Evolutionary conservation across 2,888 invertebrate genomes (phyloP), one percentile per base, ranked within the genome.

Genomic region (Stramonita haemastoma): DNA sequence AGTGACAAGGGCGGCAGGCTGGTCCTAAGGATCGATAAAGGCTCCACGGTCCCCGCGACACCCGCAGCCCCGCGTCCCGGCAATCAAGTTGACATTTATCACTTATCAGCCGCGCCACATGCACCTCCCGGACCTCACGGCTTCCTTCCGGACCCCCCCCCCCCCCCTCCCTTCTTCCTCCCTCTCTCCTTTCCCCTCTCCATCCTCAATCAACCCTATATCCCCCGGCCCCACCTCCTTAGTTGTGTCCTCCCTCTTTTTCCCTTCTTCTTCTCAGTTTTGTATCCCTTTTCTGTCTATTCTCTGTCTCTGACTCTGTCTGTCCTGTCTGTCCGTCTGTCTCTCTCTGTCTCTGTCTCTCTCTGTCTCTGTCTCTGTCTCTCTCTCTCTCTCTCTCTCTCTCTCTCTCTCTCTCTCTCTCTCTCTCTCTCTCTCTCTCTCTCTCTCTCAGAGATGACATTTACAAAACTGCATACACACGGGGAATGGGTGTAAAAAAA

Each of bases 81-180:
- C 86, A 86, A 86, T 86, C 86, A 86, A 86, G 86, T 60, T 86
- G 86, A 86, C 86, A 66, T 86, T 86, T 86, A 86, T 86, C 86
- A 86, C 86, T 86, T 86, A 86, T 86, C 86, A 86, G 66, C 86
- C 86, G 26, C 86, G 86, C 86, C 60, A 86, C 86, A 86, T 56
- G 86, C 86, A 66, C 86, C 86, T 86, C 86, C 57, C 86, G 60
- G 86, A 86, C 56, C 86, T 86, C 86, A 86, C 86, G 19, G 86
- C 86, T 86, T 86, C 86, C 86, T 86, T 86, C 86, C 86, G 86
- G 86, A 17, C 11, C 13, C n/a, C 60, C 66, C 32, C 32, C 32
- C 56, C 66, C n/a, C n/a, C n/a, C n/a, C n/a, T n/a, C n/a, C n/a
- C n/a, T 34, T 79, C 34, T 19, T 4, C 8, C 79, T 19, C 34